A percentile compares a stretch with the other conserved stretches of the same genome.
These are phyloP conservation scores for Furnarius figulus DNA, from an alignment of 2,113 vertebrate genomes.

Conservation along the genomic window DNA sequence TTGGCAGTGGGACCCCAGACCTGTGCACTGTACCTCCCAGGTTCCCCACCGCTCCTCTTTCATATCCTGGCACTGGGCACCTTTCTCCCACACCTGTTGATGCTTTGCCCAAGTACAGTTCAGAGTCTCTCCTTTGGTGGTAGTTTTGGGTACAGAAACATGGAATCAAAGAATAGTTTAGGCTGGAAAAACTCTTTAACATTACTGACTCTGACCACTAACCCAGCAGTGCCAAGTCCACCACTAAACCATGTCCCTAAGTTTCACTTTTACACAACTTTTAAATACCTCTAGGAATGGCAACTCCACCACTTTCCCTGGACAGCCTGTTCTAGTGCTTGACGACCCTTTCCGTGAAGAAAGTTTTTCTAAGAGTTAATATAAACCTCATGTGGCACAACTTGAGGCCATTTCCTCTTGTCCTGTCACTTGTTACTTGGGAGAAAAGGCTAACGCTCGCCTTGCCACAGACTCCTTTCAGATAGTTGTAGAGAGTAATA, in stretches of 20 bases:
- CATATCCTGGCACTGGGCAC: neutral
- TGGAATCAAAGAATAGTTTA: neutral
- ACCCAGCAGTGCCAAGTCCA: neutral
- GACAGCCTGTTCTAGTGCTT: neutral
- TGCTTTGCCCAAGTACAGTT: neutral
- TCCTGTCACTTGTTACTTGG: neutral
- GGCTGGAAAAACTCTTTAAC: neutral
- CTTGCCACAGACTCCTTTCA: neutral
- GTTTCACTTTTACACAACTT: neutral
- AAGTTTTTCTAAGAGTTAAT: neutral
- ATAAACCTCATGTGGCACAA: neutral
- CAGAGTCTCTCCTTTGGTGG: neutral
- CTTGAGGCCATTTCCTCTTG: neutral
- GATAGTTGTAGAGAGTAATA: neutral
- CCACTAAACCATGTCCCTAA: neutral
- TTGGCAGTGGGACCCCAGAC: neutral
- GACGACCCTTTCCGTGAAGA: neutral
- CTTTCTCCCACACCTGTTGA: fast-evolving
- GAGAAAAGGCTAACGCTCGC: neutral
- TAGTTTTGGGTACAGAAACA: neutral
- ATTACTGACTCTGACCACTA: neutral
- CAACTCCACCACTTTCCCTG: too few species aligned
- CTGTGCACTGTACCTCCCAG: neutral
- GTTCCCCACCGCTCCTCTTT: neutral
- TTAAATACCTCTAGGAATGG: neutral